Conservation (phyloP, 2,888 invertebrate species). For the Cancer borealis region DNA sequence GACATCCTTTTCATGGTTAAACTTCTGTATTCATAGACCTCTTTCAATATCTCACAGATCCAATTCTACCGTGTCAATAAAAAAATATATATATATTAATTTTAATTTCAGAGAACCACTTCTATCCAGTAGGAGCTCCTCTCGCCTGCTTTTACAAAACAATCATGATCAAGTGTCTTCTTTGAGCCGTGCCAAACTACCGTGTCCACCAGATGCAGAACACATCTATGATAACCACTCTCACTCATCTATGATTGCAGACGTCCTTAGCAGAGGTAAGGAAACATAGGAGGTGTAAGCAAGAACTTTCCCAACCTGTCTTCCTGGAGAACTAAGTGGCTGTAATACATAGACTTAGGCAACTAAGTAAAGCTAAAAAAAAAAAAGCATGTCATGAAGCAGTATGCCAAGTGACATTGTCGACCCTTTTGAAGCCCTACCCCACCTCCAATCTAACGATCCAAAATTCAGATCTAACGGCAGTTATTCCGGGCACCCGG, state of each 20-base stretch:
- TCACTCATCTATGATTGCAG: conserved; percentile 61
- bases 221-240: conserved; percentile 34
- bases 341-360: no score
- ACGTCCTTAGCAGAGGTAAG: conserved; percentile 59
- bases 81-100: not conserved
- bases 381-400: no score
- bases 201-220: conserved; percentile 57
- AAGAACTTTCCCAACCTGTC: not conserved
- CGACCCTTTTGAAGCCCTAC: no score
- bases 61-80: no score
- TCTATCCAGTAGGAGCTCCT: conserved; percentile 26
- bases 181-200: conserved; percentile 64
- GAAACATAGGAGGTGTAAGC: not conserved
- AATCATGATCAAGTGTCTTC: conserved; percentile 29
- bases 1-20: not conserved
- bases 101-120: not conserved
- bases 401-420: no score
- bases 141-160: conserved; percentile 47
- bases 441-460: no score
- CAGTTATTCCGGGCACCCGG: no score
- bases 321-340: no score
- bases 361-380: no score
- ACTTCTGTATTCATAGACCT: not conserved
- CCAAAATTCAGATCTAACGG: no score
- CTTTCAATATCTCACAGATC: not conserved